Conservation (phyloP, 1,140 invertebrate genomes). For the Cryptotermes secundus region DNA sequence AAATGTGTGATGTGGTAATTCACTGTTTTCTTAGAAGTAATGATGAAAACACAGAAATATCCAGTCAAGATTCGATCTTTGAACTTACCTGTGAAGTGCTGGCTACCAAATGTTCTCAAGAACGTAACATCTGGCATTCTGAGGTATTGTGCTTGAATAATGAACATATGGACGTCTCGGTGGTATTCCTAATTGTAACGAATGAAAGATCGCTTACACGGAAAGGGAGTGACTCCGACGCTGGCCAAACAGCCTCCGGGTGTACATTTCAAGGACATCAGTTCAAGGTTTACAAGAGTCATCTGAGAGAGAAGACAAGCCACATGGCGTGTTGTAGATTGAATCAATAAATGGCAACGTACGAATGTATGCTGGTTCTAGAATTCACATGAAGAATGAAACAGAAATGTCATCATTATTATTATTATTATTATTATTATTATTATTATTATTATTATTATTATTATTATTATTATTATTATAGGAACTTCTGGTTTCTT, state of each 20-base stretch:
- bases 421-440: too few species aligned
- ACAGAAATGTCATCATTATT: neutral
- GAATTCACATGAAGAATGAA: neutral
- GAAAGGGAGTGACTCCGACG: neutral
- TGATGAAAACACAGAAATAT: too few species aligned
- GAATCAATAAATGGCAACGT: neutral
- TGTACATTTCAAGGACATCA: neutral
- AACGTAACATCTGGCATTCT: neutral
- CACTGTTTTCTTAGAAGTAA: too few species aligned
- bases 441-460: too few species aligned
- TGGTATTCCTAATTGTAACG: neutral
- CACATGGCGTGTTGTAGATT: neutral
- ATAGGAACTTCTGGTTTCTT: too few species aligned
- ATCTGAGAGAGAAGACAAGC: neutral
- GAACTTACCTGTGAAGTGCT: too few species aligned
- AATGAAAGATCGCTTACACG: constrained; percentile 20
- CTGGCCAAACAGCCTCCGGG: neutral
- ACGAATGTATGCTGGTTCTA: too few species aligned
- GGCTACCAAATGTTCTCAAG: too few species aligned
- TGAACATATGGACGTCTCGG: neutral
- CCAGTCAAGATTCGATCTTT: too few species aligned
- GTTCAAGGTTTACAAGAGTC: neutral
- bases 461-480: too few species aligned
- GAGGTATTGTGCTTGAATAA: neutral
- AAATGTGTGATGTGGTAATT: too few species aligned